Conservation (phyloP, 2,797 vertebrate species). For the Lutjanus campechanus region DNA sequence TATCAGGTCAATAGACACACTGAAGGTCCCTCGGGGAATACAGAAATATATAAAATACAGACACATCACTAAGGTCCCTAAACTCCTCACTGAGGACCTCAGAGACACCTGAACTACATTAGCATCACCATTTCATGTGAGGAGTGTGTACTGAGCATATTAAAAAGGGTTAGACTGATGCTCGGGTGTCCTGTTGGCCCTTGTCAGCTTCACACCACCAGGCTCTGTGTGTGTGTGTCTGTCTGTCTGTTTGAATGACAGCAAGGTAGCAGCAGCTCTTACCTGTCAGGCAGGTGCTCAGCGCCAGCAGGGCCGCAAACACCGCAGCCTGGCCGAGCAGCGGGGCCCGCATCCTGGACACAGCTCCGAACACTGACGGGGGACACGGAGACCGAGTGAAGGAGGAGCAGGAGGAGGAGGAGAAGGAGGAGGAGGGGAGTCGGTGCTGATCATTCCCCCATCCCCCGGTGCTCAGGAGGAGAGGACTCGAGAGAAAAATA, state of each 20-base stretch:
- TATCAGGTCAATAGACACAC: background rate
- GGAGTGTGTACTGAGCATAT: background rate
- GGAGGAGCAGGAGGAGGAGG: constrained; percentile 18
- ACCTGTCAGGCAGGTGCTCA: constrained; percentile 76
- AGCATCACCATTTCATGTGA: too few species aligned
- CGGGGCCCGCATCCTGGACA: constrained; percentile 73
- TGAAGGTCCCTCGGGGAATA: background rate
- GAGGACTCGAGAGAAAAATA: background rate
- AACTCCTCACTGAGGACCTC: too few species aligned
- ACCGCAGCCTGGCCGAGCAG: constrained; percentile 71
- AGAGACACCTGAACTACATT: too few species aligned
- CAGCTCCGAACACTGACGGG: constrained; percentile 51
- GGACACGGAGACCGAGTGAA: constrained; percentile 39
- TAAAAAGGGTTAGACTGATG: background rate
- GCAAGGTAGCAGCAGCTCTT: constrained; percentile 5
- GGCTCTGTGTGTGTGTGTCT: too few species aligned
- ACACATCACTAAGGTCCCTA: background rate
- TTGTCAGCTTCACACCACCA: background rate
- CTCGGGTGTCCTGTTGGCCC: background rate
- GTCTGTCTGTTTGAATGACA: background rate
- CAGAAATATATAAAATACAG: background rate
- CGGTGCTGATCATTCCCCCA: constrained; percentile 78
- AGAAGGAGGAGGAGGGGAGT: constrained; percentile 38
- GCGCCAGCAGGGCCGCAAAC: constrained; percentile 68
- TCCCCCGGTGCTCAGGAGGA: constrained; percentile 46